Conservation (phyloP, 30 jellyfish, hydroid and myxozoan species). For the Turritopsis dohrnii region DNA sequence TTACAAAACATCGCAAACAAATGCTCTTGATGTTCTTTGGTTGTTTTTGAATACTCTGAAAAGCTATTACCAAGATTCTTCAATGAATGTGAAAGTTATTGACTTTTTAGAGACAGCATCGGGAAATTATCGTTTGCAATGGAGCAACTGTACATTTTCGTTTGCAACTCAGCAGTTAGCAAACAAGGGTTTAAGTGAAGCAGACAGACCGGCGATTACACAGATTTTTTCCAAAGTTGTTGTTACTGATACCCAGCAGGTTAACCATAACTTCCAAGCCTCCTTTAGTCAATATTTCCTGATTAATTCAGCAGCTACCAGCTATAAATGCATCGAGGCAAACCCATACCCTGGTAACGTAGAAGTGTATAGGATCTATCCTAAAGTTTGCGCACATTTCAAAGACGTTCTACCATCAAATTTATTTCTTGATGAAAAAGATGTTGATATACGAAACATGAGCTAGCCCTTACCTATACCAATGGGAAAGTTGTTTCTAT, state of each 20-base stretch:
- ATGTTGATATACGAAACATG: slow-evolving; percentile 67
- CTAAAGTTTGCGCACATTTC: slow-evolving; percentile 46
- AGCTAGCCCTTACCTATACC: slow-evolving; percentile 45
- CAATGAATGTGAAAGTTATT: slow-evolving; percentile 36
- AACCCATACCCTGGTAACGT: slow-evolving; percentile 57
- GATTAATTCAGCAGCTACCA: slow-evolving; percentile 19
- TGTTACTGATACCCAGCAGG: slow-evolving; percentile 29
- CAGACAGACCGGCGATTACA: slow-evolving; percentile 46
- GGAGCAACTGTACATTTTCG: slow-evolving; percentile 73
- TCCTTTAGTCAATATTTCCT: slow-evolving; percentile 31
- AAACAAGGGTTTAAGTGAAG: slow-evolving; percentile 51
- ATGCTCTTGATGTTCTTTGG: slow-evolving; percentile 58
- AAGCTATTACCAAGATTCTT: slow-evolving; percentile 35
- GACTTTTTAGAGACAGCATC: slow-evolving; percentile 38
- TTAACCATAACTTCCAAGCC: slow-evolving; percentile 24
- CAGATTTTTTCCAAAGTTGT: slow-evolving; percentile 51
- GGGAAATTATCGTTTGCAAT: slow-evolving; percentile 27
- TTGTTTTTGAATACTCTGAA: slow-evolving; percentile 35
- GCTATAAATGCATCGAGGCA: slow-evolving; percentile 74
- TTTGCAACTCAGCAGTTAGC: slow-evolving; percentile 56
- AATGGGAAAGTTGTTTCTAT: slow-evolving; percentile 54
- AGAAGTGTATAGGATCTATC: slow-evolving; percentile 28
- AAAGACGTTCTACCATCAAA: slow-evolving; percentile 23
- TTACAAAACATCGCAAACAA: slow-evolving; percentile 14
- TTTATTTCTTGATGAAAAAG: slow-evolving; percentile 61